Percentiles rank a stretch among this genome's conserved stretches.
phyloP scores from a whole-genome alignment of 2,888 invertebrate genomes.

The Cryptus viduatorius region DNA sequence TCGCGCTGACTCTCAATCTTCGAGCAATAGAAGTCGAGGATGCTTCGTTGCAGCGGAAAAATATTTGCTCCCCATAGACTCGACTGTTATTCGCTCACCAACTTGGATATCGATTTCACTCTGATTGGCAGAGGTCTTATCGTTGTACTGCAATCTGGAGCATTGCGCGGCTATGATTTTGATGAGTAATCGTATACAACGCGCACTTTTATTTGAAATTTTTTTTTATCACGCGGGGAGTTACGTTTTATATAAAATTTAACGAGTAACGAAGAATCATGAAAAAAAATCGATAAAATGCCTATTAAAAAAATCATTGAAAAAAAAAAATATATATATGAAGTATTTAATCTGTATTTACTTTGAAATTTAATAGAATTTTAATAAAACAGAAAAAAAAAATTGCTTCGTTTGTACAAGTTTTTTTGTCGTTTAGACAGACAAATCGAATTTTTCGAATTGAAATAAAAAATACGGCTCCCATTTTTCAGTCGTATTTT shows the following conservation, averaged over 20 bases:
- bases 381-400: no score
- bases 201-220: neutral
- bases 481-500: no score
- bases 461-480: no score
- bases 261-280: neutral
- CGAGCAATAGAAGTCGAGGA: slow-evolving; percentile 19
- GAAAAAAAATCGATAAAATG: no score
- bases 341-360: no score
- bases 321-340: neutral
- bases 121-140: slow-evolving; percentile 9
- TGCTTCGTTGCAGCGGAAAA: slow-evolving; percentile 17
- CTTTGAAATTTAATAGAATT: no score
- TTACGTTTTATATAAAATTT: neutral
- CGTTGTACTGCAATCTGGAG: neutral
- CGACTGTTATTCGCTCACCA: slow-evolving; percentile 16
- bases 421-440: no score
- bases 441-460: no score
- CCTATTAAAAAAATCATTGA: neutral
- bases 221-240: neutral
- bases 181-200: slow-evolving; percentile 15
- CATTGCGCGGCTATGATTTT: slow-evolving; percentile 4
- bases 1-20: slow-evolving; percentile 45
- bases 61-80: slow-evolving; percentile 25
- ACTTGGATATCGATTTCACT: slow-evolving; percentile 39
- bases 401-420: no score